Evolutionary conservation across 1,140 invertebrate genomes (phyloP), one percentile per base, ranked within the genome.

Genomic region (Caerostris darwini): DNA sequence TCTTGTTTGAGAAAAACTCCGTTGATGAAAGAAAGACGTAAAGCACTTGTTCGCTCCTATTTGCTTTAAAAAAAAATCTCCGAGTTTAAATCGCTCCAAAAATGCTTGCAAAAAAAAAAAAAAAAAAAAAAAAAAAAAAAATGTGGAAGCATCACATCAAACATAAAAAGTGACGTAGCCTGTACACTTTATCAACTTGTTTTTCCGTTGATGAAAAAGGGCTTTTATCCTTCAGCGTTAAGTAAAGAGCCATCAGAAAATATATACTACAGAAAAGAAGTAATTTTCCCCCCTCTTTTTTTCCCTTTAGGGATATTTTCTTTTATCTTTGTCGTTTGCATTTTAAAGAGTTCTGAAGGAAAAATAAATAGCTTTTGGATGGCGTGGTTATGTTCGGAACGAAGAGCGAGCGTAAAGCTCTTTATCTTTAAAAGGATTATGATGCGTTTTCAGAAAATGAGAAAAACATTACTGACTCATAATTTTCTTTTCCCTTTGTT

Each of bases 291-390:
- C 17, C 17, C n/a, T 67, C 17, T 17, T 64, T 67, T 67, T 67
- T 2, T 64, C 17, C 17, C 5, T 3, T 3, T 2, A 5, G 12
- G 10, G 34, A 50, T 53, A 77, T 77, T 53, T 77, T 77, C 50
- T 77, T 34, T 77, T 77, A 77, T 77, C 71, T 77, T 77, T 77
- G 71, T 77, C 71, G 71, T 77, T 77, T 77, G 71, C 71, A 77
- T 77, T 77, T 77, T 77, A 77, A 77, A 34, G 10, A 53, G 71
- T 50, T 53, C 19, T 34, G 71, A 77, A 77, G 34, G 71, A 77
- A 77, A 77, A 77, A 77, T 77, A 77, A 77, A 77, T 77, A 53
- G 71, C 71, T 77, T 77, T 77, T 77, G 71, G 71, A 77, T 77
- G 71, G 34, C 71, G 34, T 12, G 71, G 71, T 77, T 77, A 77